These are phyloP conservation scores for Hoplias malabaricus DNA, from an alignment of 2,113 vertebrate genomes.

Conservation along the genomic window DNA sequence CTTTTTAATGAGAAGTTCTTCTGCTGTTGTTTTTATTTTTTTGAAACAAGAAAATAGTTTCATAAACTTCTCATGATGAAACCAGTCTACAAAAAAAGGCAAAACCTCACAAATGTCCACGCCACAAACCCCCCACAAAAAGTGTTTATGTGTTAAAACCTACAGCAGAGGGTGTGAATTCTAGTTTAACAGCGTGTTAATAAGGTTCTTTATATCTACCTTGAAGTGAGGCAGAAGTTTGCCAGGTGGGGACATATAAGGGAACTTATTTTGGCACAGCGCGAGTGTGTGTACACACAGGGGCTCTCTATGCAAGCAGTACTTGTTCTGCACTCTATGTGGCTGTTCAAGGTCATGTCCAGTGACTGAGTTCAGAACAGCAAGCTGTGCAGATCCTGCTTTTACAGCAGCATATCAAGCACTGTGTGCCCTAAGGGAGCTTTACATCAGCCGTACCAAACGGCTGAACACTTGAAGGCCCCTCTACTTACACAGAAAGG, in stretches of 20 bases:
- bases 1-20: too few relatives aligned
- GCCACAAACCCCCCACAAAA: background rate
- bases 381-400: background rate
- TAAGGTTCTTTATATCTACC: background rate
- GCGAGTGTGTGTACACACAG: background rate
- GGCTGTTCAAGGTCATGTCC: slow-evolving; percentile 20
- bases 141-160: background rate
- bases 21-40: too few relatives aligned
- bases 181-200: background rate
- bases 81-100: background rate
- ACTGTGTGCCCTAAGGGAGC: background rate
- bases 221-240: background rate
- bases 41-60: too few relatives aligned
- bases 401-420: background rate
- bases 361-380: slow-evolving; percentile 23
- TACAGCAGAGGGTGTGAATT: background rate
- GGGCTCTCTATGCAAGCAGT: background rate
- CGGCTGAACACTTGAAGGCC: background rate
- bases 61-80: too few relatives aligned
- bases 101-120: background rate
- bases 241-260: background rate
- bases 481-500: background rate
- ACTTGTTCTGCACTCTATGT: background rate
- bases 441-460: too few relatives aligned
- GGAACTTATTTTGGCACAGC: background rate